Percentiles rank a stretch among this genome's conserved stretches.
phyloP scores from a whole-genome alignment of 2,888 invertebrate species.

The Minunthozetes semirufus region DNA sequence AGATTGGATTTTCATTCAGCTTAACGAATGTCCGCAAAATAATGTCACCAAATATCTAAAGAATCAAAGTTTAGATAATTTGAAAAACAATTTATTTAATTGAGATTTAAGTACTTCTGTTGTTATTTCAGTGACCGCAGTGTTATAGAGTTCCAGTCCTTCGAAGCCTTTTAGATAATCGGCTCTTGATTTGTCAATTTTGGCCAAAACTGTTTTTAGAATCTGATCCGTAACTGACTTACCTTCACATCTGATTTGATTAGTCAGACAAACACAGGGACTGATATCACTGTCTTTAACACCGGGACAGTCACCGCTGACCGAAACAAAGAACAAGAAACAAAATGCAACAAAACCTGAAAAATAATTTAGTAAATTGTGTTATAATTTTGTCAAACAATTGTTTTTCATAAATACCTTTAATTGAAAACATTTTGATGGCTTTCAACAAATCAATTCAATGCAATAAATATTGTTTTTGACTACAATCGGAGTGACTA shows the following conservation, averaged over 20 bases:
- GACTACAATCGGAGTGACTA: too few relatives aligned
- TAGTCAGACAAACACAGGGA: slow-evolving; percentile 20
- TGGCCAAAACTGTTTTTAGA: not conserved
- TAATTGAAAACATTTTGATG: not conserved
- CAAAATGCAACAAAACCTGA: not conserved
- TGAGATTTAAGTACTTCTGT: not conserved
- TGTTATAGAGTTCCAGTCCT: not conserved
- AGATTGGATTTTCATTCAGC: slow-evolving; percentile 14
- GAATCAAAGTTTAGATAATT: not conserved
- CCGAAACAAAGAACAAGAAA: not conserved
- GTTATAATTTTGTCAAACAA: not conserved
- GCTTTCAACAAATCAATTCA: too few relatives aligned
- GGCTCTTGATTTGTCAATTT: slow-evolving; percentile 12
- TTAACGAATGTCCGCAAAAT: slow-evolving; percentile 4
- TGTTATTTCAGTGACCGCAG: not conserved
- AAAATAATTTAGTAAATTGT: not conserved
- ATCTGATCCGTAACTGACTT: not conserved
- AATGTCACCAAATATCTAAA: slow-evolving; percentile 20
- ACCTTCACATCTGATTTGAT: slow-evolving; percentile 19
- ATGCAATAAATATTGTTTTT: too few relatives aligned
- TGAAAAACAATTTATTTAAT: not conserved
- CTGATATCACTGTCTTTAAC: slow-evolving; percentile 12
- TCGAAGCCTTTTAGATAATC: not conserved
- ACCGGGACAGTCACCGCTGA: not conserved
- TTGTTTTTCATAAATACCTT: not conserved